A percentile compares a stretch with the other conserved stretches of the same genome.
phyloP scores from a whole-genome alignment of 1,140 invertebrate species.

The Drosophila hydei region DNA sequence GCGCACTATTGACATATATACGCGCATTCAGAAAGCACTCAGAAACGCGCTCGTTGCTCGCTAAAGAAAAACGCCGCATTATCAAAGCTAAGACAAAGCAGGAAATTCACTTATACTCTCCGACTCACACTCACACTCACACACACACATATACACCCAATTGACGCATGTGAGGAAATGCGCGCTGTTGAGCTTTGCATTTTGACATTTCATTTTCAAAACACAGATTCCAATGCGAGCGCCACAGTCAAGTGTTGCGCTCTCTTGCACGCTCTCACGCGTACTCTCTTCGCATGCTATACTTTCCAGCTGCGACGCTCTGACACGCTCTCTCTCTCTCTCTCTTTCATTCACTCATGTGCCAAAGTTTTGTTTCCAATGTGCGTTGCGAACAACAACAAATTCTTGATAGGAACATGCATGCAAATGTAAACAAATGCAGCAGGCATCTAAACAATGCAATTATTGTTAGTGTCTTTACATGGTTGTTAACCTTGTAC shows the following conservation, averaged over 20 bases:
- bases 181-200: conserved; percentile 78
- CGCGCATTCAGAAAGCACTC: conserved; percentile 66
- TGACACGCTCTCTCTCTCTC: neutral
- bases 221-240: conserved; percentile 69
- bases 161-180: conserved; percentile 56
- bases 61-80: conserved; percentile 71
- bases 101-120: conserved; percentile 75
- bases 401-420: conserved; percentile 31
- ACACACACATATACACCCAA: conserved; percentile 21
- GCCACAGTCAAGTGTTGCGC: neutral
- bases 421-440: conserved; percentile 75
- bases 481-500: conserved; percentile 4
- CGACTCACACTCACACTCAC: conserved; percentile 33
- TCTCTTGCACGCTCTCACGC: conserved; percentile 15
- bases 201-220: conserved; percentile 79
- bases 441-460: conserved; percentile 26
- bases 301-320: conserved; percentile 33
- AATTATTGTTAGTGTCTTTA: conserved; percentile 21
- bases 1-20: conserved; percentile 84
- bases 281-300: conserved; percentile 19
- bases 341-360: conserved; percentile 11
- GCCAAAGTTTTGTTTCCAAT: conserved; percentile 18
- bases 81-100: conserved; percentile 68
- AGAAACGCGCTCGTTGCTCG: conserved; percentile 48
- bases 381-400: conserved; percentile 34